Percentiles rank a stretch among this genome's conserved stretches.
Evolutionary conservation across 1,140 invertebrate genomes (phyloP).

Genomic region (Diorhabda carinulata): DNA sequence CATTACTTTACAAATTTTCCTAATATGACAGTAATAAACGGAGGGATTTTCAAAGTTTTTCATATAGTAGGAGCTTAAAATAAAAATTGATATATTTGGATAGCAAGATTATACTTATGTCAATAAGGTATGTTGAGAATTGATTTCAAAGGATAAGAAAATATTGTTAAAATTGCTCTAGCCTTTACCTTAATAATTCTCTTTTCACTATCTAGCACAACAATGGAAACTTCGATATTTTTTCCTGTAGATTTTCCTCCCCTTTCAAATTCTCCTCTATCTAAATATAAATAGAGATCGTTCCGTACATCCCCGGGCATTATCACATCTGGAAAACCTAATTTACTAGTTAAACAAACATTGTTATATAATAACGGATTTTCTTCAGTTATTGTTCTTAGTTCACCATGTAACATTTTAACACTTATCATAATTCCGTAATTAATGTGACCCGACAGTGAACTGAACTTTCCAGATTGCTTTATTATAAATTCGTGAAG

Average conservation of each 20-base stretch:
- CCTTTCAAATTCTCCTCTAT: constrained; percentile 85
- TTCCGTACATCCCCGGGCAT: constrained; percentile 94
- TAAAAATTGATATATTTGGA: too few relatives aligned
- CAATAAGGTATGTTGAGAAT: too few relatives aligned
- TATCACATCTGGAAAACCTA: constrained; percentile 92
- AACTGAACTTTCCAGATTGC: constrained; percentile 76
- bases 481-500: constrained; percentile 85
- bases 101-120: too few relatives aligned
- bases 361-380: constrained; percentile 78
- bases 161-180: too few relatives aligned
- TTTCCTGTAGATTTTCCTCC: constrained; percentile 94
- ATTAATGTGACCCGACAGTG: constrained; percentile 68
- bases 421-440: constrained; percentile 73
- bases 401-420: constrained; percentile 69
- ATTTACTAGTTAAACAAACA: constrained; percentile 78
- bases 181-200: constrained; percentile 60
- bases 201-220: constrained; percentile 76
- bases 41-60: too few relatives aligned
- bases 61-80: too few relatives aligned
- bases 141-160: too few relatives aligned
- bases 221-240: constrained; percentile 85
- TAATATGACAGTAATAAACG: too few relatives aligned
- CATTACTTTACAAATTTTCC: too few relatives aligned
- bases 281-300: constrained; percentile 88
- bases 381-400: constrained; percentile 69